Evolutionary conservation across 2,113 vertebrate species (phyloP), one percentile per base, ranked within the genome.

Genomic region (Sminthopsis crassicaudata): DNA sequence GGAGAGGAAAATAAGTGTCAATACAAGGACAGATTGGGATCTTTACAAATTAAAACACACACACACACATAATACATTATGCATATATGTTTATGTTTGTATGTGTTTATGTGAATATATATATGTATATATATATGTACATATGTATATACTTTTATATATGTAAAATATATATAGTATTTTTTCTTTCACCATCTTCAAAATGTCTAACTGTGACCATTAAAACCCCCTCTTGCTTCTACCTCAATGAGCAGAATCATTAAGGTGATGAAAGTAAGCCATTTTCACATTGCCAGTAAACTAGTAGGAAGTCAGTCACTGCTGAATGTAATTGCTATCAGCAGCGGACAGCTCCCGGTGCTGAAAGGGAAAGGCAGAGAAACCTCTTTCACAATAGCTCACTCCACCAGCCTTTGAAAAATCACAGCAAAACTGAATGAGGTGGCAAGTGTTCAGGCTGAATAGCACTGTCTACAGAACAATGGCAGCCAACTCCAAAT

Each of bases 311-410:
- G 97, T 53, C 97, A 96, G 97, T 92, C 96, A 8, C 92, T 50
- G 97, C 97, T 90, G 95, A 95, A 92, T 3, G 96, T 48, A 97
- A 96, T 92, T 92, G 98, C 96, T 91, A 92, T 95, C 97, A 89
- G 98, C 93, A 30, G 94, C 95, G 99, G 99, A 99, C 99, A 99
- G 99, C 98, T 99, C 99, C 99, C 91, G 97, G 99, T 99, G 99
- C 99, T 99, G 99, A 99, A 99, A 94, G 90, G 96, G 90, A 92
- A 53, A 84, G 93, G 93, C 95, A 50, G 91, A 60, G 94, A 67
- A 93, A 95, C 89, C 53, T 46, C 55, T 89, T 92, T 95, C 98
- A 96, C 97, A 96, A 92, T 94, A 92, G 97, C 98, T 96, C 97
- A 46, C 97, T 97, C 97, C 93, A 93, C 95, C 96, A 95, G 97